Evolutionary conservation across 2,113 vertebrate genomes (phyloP).

Genomic region (Dasypus novemcinctus): DNA sequence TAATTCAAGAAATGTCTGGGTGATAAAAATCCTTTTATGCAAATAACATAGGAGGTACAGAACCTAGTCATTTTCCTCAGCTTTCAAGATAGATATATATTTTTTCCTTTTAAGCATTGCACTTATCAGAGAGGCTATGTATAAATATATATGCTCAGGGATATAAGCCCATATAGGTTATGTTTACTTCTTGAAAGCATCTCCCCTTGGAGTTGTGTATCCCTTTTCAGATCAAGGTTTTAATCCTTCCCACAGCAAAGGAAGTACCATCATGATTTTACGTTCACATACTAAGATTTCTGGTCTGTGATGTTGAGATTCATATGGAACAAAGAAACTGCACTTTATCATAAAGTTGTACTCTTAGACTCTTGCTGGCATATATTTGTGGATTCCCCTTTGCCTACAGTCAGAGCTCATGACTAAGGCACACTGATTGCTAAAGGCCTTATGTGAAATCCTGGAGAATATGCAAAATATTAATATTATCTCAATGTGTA

Average conservation of each 20-base stretch:
- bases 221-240: neutral
- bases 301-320: neutral
- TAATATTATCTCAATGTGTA: neutral
- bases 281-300: neutral
- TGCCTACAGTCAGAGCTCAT: neutral
- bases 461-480: neutral
- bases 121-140: neutral
- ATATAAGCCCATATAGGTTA: neutral
- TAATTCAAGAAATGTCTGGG: conserved; percentile 57
- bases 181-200: neutral
- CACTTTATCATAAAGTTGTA: neutral
- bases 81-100: conserved; percentile 51
- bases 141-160: neutral
- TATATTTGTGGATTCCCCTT: neutral
- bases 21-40: conserved; percentile 56
- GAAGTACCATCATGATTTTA: neutral
- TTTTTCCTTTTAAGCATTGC: conserved; percentile 12
- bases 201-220: neutral
- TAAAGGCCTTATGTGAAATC: neutral
- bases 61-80: conserved; percentile 45
- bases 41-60: conserved; percentile 18
- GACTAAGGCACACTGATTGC: neutral
- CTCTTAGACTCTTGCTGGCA: neutral
- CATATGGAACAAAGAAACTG: neutral
- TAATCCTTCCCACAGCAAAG: neutral